Conservation (phyloP, 2,113 vertebrate species). For the Taurulus bubalis region DNA sequence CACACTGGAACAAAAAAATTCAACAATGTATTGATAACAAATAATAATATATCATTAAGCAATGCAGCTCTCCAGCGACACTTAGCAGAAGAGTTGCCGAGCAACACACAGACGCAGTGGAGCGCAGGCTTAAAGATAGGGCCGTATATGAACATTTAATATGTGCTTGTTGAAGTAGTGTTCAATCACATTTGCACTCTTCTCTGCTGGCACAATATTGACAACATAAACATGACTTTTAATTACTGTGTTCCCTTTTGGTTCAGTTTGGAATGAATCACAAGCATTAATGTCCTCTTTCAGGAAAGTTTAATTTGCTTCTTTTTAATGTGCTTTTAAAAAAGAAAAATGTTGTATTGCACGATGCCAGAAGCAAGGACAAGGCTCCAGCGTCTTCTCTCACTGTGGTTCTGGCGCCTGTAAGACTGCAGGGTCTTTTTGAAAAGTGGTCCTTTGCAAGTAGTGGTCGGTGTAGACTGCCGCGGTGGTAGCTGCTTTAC, state of each 20-base stretch:
- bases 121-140: not conserved
- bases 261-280: no score
- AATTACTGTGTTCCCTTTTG: no score
- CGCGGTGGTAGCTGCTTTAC: not conserved
- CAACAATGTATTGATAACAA: not conserved
- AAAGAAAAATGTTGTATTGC: no score
- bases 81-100: not conserved
- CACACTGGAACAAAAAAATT: not conserved
- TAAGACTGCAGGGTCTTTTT: not conserved
- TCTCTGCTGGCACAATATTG: not conserved
- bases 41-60: not conserved
- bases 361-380: not conserved
- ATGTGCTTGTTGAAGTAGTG: not conserved
- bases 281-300: no score
- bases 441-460: not conserved
- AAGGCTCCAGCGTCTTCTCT: not conserved
- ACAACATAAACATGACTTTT: no score
- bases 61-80: not conserved
- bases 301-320: no score
- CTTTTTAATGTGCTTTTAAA: no score
- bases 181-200: not conserved
- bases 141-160: not conserved
- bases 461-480: not conserved
- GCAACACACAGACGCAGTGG: no score
- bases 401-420: not conserved